Evolutionary conservation across 2,113 vertebrate genomes (phyloP).

Genomic region (Alces alces): DNA sequence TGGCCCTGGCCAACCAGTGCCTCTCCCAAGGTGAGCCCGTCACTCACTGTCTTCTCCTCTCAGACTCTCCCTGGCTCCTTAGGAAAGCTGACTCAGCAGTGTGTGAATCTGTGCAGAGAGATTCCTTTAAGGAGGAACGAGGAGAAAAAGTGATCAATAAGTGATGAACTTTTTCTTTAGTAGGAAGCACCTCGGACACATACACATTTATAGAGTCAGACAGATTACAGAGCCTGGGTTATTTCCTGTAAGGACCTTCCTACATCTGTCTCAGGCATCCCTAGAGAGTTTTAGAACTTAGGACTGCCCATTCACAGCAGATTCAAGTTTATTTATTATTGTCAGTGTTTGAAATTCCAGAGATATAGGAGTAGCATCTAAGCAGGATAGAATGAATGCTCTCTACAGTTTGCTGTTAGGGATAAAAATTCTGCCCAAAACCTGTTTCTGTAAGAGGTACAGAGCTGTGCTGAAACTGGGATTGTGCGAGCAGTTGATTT

Average conservation of each 20-base stretch:
- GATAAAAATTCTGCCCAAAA: neutral
- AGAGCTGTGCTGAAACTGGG: neutral
- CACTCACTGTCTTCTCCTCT: neutral
- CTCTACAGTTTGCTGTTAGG: neutral
- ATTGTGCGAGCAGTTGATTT: neutral
- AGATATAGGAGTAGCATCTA: neutral
- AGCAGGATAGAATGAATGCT: neutral
- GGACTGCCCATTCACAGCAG: neutral
- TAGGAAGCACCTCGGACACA: neutral
- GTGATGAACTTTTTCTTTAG: neutral
- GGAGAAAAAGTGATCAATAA: neutral
- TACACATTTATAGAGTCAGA: neutral
- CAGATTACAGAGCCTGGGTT: neutral
- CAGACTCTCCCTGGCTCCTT: neutral
- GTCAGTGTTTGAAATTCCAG: neutral
- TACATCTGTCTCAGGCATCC: neutral
- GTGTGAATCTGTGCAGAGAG: neutral
- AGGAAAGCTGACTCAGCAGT: neutral
- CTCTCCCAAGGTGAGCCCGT: conserved; percentile 93
- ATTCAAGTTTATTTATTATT: neutral
- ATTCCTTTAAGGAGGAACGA: neutral
- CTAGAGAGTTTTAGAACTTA: neutral
- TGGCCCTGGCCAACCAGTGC: conserved; percentile 97
- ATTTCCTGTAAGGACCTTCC: neutral
- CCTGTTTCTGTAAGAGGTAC: neutral